Evolutionary conservation across 2,797 vertebrate genomes (phyloP).

Genomic region (Pangasius krempfi): DNA sequence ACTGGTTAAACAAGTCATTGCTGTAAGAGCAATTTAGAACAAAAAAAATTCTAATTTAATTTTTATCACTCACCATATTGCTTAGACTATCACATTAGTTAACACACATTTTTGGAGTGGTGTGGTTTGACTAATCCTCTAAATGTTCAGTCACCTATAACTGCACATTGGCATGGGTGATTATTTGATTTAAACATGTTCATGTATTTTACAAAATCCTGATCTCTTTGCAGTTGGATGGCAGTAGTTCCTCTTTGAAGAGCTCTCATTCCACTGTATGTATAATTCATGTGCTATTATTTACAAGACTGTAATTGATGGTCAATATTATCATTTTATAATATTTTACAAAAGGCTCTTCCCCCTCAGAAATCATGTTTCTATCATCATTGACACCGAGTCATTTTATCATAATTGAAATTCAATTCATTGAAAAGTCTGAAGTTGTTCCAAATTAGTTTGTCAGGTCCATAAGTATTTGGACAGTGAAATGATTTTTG

Average conservation of each 20-base stretch:
- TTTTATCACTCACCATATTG: neutral
- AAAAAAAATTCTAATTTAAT: neutral
- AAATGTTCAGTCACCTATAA: neutral
- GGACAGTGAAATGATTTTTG: too few species aligned
- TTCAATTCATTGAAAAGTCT: neutral
- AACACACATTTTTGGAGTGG: neutral
- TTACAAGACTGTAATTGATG: neutral
- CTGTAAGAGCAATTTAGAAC: neutral
- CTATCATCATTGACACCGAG: neutral
- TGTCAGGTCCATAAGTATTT: too few species aligned
- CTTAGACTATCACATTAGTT: neutral
- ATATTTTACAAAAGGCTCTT: neutral
- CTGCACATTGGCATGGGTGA: conserved; percentile 2
- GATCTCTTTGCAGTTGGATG: conserved; percentile 73
- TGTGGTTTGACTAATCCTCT: conserved; percentile 2
- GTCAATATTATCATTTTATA: neutral
- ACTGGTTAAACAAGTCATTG: neutral
- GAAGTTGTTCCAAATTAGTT: neutral
- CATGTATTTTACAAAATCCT: conserved; percentile 52
- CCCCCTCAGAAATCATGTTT: neutral
- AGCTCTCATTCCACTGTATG: conserved; percentile 81
- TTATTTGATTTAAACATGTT: conserved; percentile 5
- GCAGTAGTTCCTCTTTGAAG: conserved; percentile 73
- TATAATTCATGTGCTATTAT: conserved; percentile 53
- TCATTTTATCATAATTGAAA: neutral